A percentile compares a stretch with the other conserved stretches of the same genome.
phyloP scores from a whole-genome alignment of 2,113 vertebrate genomes.

The Tragelaphus scriptus region DNA sequence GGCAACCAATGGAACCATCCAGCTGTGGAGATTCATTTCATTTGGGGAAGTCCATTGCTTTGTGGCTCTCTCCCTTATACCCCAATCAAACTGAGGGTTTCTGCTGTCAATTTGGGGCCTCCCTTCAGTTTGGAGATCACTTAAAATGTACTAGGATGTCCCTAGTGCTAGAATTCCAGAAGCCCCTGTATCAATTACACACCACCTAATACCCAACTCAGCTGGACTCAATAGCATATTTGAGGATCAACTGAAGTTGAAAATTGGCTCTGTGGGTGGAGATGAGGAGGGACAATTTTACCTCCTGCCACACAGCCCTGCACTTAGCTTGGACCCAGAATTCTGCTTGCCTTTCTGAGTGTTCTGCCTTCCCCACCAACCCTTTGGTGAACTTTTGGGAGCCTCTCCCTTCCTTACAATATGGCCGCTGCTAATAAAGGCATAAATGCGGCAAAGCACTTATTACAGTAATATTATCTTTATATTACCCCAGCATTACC shows the following conservation, averaged over 20 bases:
- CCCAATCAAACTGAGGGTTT: neutral
- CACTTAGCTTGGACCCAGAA: neutral
- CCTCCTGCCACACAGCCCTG: neutral
- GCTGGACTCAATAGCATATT: neutral
- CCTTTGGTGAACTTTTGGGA: neutral
- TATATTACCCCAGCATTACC: slow-evolving; percentile 69
- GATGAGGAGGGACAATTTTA: neutral
- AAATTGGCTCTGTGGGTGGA: neutral
- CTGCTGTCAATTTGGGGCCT: neutral
- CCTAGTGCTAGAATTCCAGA: neutral
- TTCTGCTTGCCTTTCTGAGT: neutral
- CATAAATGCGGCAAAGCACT: slow-evolving; percentile 72
- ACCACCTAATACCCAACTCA: neutral
- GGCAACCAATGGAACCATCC: neutral
- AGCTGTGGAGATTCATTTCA: neutral
- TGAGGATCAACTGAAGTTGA: neutral
- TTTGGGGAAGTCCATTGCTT: neutral
- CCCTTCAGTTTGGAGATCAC: neutral
- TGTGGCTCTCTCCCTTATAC: neutral
- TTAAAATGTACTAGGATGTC: neutral
- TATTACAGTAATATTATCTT: slow-evolving; percentile 74
- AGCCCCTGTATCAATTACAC: neutral
- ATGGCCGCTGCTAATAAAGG: slow-evolving; percentile 70
- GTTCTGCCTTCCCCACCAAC: neutral
- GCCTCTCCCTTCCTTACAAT: slow-evolving; percentile 54